Base-by-base conservation (phyloP, 1,140 invertebrate species). In the Aphaenogaster ashmeadi region DNA sequence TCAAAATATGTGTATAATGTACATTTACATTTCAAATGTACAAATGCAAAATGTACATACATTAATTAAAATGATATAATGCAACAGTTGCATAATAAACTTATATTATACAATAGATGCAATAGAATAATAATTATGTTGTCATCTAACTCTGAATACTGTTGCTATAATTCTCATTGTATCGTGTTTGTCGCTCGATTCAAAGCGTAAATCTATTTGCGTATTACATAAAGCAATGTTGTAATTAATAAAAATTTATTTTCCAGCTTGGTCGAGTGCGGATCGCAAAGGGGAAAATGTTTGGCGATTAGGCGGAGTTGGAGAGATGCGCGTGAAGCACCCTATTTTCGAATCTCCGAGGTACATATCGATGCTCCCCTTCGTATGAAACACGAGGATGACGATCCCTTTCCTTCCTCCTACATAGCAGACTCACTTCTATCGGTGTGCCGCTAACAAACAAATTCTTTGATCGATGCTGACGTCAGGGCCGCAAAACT, bases 401-500 rank as follows among this genome's bases (percentile, higher is more conserved):
- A 72, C 41, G 56, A 33, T 21, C 15, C 27, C 52, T 18, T 74
- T 56, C 21, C 41, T 44, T 33, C 41, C 41, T 41, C 8, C 33
- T 36, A n/a, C 21, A 9, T 18, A 13, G 36, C n/a, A 56, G 27
- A 44, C 18, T 74, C 11, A 2, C 79, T 44, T 54, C n/a, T 50
- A 47, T 83, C 54, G 27, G 67, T 83, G 78, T 69, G 27, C 13
- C 0, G n/a, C n/a, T 75, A 50, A 75, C 69, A 75, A 47, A 69
- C 80, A 60, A 84, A 84, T 75, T 71, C 69, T 84, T 84, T 84
- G 80, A 84, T 84, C 67, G 80, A 84, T 74, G 69, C 41, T 75
- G 54, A 75, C 69, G 44, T 74, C 54, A 83, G 67, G 41, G 52
- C 27, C 80, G 54, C 52, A 60, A 66, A 54, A 58, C 36, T 58